Conservation (phyloP, 2,797 vertebrate species). For the Podarcis lilfordi region DNA sequence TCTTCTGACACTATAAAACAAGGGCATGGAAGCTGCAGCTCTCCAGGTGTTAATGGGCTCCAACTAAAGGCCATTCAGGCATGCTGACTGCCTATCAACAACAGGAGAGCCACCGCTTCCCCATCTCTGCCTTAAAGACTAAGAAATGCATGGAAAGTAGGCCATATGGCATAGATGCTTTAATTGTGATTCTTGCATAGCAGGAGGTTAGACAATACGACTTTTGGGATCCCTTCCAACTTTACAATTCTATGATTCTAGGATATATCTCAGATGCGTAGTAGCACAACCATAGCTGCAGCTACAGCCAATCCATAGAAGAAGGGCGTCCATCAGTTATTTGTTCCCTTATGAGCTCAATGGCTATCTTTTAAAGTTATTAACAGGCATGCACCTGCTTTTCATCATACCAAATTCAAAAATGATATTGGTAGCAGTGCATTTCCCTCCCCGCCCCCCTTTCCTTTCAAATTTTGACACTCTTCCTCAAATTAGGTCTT, state of each 20-base stretch:
- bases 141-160: neutral
- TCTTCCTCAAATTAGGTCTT: slow-evolving; percentile 64
- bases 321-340: neutral
- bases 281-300: neutral
- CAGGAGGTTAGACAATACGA: no score
- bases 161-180: no score
- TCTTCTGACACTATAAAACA: neutral
- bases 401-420: neutral
- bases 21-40: neutral
- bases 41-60: neutral
- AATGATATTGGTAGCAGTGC: neutral
- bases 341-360: neutral
- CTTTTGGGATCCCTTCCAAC: no score
- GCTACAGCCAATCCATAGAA: neutral
- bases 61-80: neutral
- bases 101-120: neutral
- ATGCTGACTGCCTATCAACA: neutral
- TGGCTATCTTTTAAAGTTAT: neutral
- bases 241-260: no score
- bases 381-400: neutral
- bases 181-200: no score
- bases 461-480: slow-evolving; percentile 58
- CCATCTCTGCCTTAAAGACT: neutral
- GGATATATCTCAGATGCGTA: neutral
- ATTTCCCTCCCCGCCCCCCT: slow-evolving; percentile 12